Evolutionary conservation across 2,888 invertebrate species (phyloP).

Genomic region (Thelaira solivaga): DNA sequence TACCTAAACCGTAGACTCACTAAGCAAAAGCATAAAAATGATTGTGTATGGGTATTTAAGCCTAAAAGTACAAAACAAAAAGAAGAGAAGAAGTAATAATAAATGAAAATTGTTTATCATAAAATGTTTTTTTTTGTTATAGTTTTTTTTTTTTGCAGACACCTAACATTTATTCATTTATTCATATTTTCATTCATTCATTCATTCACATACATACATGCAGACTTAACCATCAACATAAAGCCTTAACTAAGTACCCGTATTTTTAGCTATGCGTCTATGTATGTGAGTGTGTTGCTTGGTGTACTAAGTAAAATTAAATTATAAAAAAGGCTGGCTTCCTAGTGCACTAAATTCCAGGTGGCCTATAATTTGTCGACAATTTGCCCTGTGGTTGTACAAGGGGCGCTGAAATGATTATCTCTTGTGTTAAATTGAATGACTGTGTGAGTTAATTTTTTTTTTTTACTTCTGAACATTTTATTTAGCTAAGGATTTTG

Average conservation of each 20-base stretch:
- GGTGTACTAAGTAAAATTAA: slow-evolving; percentile 1
- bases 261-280: background rate
- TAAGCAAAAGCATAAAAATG: background rate
- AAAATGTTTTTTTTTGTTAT: background rate
- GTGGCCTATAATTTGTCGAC: slow-evolving; percentile 73
- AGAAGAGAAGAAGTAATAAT: too few species aligned
- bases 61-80: background rate
- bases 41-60: slow-evolving; percentile 9
- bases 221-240: background rate
- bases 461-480: background rate
- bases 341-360: slow-evolving; percentile 71
- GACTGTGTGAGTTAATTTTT: slow-evolving; percentile 35
- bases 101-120: too few species aligned
- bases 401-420: slow-evolving; percentile 58
- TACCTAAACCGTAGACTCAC: background rate
- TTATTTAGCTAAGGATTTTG: background rate
- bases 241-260: background rate
- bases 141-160: background rate
- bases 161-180: slow-evolving; percentile 25
- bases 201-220: slow-evolving; percentile 6
- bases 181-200: slow-evolving; percentile 39
- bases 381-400: slow-evolving; percentile 70
- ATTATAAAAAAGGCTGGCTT: slow-evolving; percentile 19
- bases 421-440: slow-evolving; percentile 59
- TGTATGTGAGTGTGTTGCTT: background rate